A percentile compares a stretch with the other conserved stretches of the same genome.
phyloP scores from a whole-genome alignment of 2,113 vertebrate species.

The Poeciliopsis retropinna region DNA sequence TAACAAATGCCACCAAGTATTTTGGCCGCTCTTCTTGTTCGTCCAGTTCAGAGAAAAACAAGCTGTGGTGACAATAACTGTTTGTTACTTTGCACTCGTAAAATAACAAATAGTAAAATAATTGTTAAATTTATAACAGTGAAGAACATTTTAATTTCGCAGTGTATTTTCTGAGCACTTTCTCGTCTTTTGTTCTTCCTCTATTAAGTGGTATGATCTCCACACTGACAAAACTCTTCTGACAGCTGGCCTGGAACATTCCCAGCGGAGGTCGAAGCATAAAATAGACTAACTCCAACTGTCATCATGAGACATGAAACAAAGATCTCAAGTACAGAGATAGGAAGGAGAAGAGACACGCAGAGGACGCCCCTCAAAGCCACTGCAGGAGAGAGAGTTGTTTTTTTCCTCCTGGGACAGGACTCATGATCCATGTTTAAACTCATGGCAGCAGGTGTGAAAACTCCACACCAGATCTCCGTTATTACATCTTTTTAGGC shows the following conservation, averaged over 20 bases:
- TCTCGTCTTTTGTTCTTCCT: constrained; percentile 22
- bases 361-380: constrained; percentile 73
- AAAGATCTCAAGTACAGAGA: constrained; percentile 34
- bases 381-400: constrained; percentile 69
- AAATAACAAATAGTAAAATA: not conserved
- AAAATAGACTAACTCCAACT: constrained; percentile 56
- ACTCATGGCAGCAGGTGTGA: constrained; percentile 79
- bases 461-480: constrained; percentile 69
- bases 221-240: constrained; percentile 50
- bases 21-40: constrained; percentile 30
- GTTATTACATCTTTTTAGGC: constrained; percentile 79
- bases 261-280: constrained; percentile 45
- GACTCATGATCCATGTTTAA: constrained; percentile 57
- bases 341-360: constrained; percentile 20
- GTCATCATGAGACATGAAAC: constrained; percentile 58
- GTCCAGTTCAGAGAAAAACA: constrained; percentile 39
- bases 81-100: not conserved
- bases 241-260: constrained; percentile 52
- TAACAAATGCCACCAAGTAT: constrained; percentile 59
- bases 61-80: constrained; percentile 30
- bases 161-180: constrained; percentile 6
- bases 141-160: not conserved
- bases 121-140: not conserved
- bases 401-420: constrained; percentile 70
- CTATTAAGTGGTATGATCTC: constrained; percentile 34